Percentiles rank a stretch among this genome's conserved stretches.
Conservation (phyloP, 2,113 vertebrate species). For the Pogona vitticeps region DNA sequence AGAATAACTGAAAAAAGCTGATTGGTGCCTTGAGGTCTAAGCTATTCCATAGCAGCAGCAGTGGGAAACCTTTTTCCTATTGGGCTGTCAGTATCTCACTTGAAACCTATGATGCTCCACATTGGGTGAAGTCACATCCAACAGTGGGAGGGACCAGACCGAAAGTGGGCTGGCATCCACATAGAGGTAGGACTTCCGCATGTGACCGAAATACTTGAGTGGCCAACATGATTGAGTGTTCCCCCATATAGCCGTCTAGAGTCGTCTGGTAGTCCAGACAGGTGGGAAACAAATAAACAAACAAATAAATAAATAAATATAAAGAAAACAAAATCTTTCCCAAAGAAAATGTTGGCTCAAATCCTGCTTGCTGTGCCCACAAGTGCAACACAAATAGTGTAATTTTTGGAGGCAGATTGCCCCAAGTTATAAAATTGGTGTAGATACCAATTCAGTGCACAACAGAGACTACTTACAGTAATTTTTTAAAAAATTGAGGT, state of each 20-base stretch:
- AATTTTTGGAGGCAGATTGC: too few relatives aligned
- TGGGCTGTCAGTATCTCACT: not conserved
- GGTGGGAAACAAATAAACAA: too few relatives aligned
- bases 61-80: not conserved
- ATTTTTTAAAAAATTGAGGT: too few relatives aligned
- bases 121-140: not conserved
- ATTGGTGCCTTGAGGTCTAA: not conserved
- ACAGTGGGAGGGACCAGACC: not conserved
- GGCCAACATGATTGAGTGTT: not conserved
- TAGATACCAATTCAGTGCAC: too few relatives aligned
- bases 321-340: too few relatives aligned
- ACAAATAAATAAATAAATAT: too few relatives aligned
- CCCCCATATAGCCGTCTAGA: too few relatives aligned
- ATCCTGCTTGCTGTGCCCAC: not conserved
- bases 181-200: not conserved
- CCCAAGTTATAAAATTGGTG: too few relatives aligned
- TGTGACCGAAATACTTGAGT: not conserved
- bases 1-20: not conserved
- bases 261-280: too few relatives aligned
- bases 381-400: too few relatives aligned
- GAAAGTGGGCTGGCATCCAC: not conserved
- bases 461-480: too few relatives aligned
- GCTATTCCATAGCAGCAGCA: not conserved
- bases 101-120: not conserved
- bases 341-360: not conserved